These are phyloP conservation scores for Dendrolimus punctatus DNA, from an alignment of 1,140 invertebrate species.

Conservation along the genomic window DNA sequence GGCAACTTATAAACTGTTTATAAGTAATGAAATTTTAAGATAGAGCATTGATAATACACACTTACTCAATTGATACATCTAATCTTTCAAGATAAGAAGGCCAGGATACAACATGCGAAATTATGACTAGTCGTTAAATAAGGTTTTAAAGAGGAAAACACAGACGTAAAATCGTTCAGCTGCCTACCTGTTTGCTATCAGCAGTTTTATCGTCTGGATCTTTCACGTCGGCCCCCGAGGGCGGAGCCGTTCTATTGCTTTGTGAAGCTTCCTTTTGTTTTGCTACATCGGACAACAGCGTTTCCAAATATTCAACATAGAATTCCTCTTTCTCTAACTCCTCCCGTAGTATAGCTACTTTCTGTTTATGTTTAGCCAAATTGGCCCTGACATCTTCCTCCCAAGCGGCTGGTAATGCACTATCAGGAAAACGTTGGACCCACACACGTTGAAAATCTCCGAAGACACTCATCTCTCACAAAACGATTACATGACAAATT, in stretches of 20 bases:
- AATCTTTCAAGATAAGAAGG: too few relatives aligned
- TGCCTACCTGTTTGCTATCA: slow-evolving; percentile 66
- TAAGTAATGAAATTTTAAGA: too few relatives aligned
- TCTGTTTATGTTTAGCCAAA: slow-evolving; percentile 89
- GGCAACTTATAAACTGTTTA: too few relatives aligned
- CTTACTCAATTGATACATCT: too few relatives aligned
- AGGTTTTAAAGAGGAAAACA: too few relatives aligned
- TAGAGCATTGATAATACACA: too few relatives aligned
- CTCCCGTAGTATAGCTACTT: slow-evolving; percentile 83
- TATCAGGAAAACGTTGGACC: slow-evolving; percentile 90
- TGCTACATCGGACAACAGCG: slow-evolving; percentile 86
- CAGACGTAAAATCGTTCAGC: not conserved
- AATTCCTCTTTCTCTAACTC: slow-evolving; percentile 92
- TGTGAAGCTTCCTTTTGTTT: slow-evolving; percentile 75
- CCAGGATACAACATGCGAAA: too few relatives aligned
- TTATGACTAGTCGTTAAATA: too few relatives aligned
- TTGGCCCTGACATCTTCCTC: slow-evolving; percentile 92
- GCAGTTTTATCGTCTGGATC: slow-evolving; percentile 57
- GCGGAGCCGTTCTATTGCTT: slow-evolving; percentile 48
- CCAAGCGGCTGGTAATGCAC: slow-evolving; percentile 90
- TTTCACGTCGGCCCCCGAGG: slow-evolving; percentile 52
- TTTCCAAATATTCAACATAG: slow-evolving; percentile 91
- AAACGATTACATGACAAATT: slow-evolving; percentile 70
- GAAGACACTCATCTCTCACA: slow-evolving; percentile 86
- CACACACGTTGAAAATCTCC: slow-evolving; percentile 91